These are phyloP conservation scores for Pantherophis guttatus DNA, from an alignment of 2,113 vertebrate genomes.

Conservation along the genomic window DNA sequence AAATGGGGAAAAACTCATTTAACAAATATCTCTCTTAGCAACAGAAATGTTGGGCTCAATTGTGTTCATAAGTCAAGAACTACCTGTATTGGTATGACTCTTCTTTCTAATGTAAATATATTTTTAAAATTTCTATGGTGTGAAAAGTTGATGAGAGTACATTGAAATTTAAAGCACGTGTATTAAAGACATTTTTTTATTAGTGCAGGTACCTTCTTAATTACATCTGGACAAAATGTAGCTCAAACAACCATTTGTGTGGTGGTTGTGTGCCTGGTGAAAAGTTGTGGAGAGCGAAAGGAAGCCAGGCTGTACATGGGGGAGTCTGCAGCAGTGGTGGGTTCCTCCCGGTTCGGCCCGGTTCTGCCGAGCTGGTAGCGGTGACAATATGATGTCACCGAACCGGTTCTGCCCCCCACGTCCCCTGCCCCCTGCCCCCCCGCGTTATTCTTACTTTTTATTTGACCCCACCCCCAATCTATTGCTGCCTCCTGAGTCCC, in stretches of 20 bases:
- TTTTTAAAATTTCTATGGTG: background rate
- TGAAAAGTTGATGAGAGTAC: background rate
- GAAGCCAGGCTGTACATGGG: background rate
- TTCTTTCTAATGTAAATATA: background rate
- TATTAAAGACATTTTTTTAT: constrained; percentile 39
- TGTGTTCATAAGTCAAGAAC: background rate
- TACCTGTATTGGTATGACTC: constrained; percentile 9
- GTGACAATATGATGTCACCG: too few species aligned
- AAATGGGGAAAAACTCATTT: background rate
- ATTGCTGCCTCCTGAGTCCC: too few species aligned
- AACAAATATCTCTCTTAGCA: background rate
- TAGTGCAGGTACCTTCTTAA: too few species aligned
- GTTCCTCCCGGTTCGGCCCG: too few species aligned
- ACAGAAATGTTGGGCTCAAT: background rate
- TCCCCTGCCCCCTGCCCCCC: too few species aligned
- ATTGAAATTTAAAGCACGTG: background rate
- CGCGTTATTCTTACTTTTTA: too few species aligned
- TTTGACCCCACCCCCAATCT: too few species aligned
- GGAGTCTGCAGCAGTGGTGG: too few species aligned
- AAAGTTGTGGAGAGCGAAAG: background rate
- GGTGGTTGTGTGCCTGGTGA: background rate
- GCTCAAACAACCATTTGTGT: background rate
- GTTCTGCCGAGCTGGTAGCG: too few species aligned
- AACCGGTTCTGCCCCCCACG: too few species aligned
- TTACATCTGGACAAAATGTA: background rate